These are phyloP conservation scores for Crenichthys baileyi DNA, from an alignment of 2,797 vertebrate genomes.

Conservation along the genomic window DNA sequence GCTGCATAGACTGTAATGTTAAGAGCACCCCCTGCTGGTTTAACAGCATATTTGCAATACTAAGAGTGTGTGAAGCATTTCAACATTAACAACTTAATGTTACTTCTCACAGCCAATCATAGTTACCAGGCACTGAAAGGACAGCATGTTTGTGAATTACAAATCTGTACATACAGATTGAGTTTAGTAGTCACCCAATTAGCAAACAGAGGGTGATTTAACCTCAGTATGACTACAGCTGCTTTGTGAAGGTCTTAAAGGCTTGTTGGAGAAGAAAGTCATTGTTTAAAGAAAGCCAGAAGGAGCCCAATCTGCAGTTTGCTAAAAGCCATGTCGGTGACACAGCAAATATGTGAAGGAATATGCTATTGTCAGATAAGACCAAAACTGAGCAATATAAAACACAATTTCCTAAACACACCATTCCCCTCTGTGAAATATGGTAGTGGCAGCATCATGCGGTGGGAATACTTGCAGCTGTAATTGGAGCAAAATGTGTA, in stretches of 20 bases:
- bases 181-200: neutral
- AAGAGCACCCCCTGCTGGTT: slow-evolving; percentile 42
- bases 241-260: neutral
- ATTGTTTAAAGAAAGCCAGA: neutral
- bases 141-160: neutral
- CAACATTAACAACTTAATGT: neutral
- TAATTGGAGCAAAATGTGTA: neutral
- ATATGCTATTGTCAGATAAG: neutral
- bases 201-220: neutral
- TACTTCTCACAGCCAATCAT: neutral
- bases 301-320: neutral
- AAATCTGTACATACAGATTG: neutral
- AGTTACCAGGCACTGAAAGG: neutral
- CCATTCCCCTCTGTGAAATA: neutral
- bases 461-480: neutral
- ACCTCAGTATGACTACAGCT: neutral
- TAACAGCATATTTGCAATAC: slow-evolving; percentile 9
- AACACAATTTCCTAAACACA: neutral
- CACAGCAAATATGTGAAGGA: neutral
- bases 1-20: neutral
- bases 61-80: neutral
- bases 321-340: neutral
- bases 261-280: neutral
- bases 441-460: neutral
- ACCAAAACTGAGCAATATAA: neutral